Evolutionary conservation across 2,113 vertebrate genomes (phyloP).

Genomic region (Brachionichthys hirsutus): DNA sequence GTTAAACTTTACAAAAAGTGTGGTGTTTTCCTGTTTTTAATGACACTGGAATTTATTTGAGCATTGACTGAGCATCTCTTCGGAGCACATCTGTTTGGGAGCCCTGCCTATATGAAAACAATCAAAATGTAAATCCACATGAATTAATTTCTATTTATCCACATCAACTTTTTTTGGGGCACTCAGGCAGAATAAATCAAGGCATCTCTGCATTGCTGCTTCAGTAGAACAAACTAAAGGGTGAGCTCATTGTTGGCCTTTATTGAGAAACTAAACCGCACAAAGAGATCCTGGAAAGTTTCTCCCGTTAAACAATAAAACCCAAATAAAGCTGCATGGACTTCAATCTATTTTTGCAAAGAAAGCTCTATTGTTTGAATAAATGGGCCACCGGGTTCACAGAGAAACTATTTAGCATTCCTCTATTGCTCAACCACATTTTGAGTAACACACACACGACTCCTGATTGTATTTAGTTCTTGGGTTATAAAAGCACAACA

Average conservation of each 20-base stretch:
- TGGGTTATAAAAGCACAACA: slow-evolving; percentile 49
- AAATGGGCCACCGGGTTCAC: slow-evolving; percentile 20
- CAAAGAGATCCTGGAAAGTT: slow-evolving; percentile 9
- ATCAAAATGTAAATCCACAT: neutral
- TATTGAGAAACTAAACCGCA: slow-evolving; percentile 7
- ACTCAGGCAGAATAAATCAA: neutral
- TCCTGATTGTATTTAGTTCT: neutral
- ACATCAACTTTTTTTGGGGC: neutral
- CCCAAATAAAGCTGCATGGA: slow-evolving; percentile 7
- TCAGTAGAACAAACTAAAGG: slow-evolving; percentile 3
- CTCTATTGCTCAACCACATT: neutral
- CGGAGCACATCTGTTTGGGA: too few relatives aligned
- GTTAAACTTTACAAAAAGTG: too few relatives aligned
- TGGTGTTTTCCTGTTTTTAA: too few relatives aligned
- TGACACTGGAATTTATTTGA: too few relatives aligned
- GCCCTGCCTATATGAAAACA: neutral
- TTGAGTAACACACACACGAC: neutral
- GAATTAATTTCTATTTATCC: neutral
- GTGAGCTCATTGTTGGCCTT: neutral
- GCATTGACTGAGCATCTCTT: too few relatives aligned
- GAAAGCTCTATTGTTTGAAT: slow-evolving; percentile 36
- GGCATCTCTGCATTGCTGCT: neutral
- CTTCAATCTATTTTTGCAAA: neutral
- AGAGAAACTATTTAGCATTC: slow-evolving; percentile 8
- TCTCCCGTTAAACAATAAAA: neutral